Percentiles rank a stretch among this genome's conserved stretches.
Conservation (phyloP, 2,888 invertebrate genomes). For the Metalampra italica region DNA sequence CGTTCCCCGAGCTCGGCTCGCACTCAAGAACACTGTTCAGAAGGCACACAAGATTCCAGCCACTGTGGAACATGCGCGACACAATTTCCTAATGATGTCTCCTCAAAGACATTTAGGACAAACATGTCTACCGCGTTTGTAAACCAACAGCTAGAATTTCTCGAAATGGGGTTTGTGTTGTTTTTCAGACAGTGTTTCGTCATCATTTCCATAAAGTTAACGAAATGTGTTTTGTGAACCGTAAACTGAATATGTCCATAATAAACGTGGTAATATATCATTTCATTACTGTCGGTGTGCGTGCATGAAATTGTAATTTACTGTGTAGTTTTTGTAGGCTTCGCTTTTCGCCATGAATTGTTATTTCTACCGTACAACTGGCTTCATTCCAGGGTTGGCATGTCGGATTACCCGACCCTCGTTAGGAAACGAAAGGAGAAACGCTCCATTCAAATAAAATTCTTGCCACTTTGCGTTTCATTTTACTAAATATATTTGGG, state of each 20-base stretch:
- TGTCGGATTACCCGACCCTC: background rate
- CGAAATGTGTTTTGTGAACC: constrained; percentile 9
- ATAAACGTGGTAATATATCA: constrained; percentile 11
- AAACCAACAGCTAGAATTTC: background rate
- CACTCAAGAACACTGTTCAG: constrained; percentile 18
- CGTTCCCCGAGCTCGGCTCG: constrained; percentile 29
- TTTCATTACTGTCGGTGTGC: constrained; percentile 7
- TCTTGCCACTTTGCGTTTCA: background rate
- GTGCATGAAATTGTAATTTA: constrained; percentile 6
- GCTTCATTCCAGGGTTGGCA: background rate
- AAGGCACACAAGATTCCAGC: constrained; percentile 11
- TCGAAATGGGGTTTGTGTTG: background rate
- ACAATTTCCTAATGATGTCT: constrained; percentile 31
- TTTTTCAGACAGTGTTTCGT: background rate
- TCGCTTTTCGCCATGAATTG: background rate
- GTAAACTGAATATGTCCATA: constrained; percentile 5
- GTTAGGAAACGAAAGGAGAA: background rate
- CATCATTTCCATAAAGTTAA: constrained; percentile 1
- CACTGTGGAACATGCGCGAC: constrained; percentile 1
- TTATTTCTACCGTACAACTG: background rate
- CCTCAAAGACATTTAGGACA: constrained; percentile 15
- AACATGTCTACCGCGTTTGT: constrained; percentile 7
- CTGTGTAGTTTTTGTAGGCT: background rate
- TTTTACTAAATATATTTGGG: too few relatives aligned
- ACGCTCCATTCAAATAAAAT: constrained; percentile 3